Evolutionary conservation across 2,888 invertebrate genomes (phyloP).

Genomic region (Lepidochrysops patricia): DNA sequence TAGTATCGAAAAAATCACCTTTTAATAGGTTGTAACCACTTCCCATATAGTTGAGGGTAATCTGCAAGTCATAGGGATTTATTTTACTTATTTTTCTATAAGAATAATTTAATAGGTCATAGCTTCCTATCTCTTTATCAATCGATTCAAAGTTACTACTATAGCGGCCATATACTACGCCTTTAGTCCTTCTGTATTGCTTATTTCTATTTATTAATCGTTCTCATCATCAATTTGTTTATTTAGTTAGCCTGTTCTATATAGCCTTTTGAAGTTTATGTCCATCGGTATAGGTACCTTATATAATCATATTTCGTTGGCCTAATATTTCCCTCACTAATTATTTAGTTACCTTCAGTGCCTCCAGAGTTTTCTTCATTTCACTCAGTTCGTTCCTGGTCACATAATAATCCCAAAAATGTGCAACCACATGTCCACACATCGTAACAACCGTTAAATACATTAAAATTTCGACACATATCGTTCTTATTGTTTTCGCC

Average conservation of each 20-base stretch:
- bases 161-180: too few relatives aligned
- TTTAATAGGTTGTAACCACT: constrained; percentile 22
- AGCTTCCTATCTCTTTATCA: too few relatives aligned
- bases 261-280: too few relatives aligned
- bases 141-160: too few relatives aligned
- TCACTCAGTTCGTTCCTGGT: constrained; percentile 40
- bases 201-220: too few relatives aligned
- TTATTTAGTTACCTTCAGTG: constrained; percentile 39
- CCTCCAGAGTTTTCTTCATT: constrained; percentile 43
- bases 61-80: constrained; percentile 33
- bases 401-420: constrained; percentile 48
- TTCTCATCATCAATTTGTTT: too few relatives aligned
- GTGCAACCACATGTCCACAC: constrained; percentile 42
- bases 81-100: neutral
- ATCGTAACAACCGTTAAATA: constrained; percentile 40
- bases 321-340: too few relatives aligned
- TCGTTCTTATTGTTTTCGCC: constrained; percentile 35
- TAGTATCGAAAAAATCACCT: neutral
- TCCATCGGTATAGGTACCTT: neutral
- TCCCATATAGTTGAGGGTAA: constrained; percentile 40
- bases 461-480: constrained; percentile 37
- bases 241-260: too few relatives aligned
- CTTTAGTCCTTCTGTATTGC: too few relatives aligned
- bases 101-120: too few relatives aligned
- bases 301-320: too few relatives aligned